Conservation (phyloP, 1,140 invertebrate species). For the Lepidurus arcticus region DNA sequence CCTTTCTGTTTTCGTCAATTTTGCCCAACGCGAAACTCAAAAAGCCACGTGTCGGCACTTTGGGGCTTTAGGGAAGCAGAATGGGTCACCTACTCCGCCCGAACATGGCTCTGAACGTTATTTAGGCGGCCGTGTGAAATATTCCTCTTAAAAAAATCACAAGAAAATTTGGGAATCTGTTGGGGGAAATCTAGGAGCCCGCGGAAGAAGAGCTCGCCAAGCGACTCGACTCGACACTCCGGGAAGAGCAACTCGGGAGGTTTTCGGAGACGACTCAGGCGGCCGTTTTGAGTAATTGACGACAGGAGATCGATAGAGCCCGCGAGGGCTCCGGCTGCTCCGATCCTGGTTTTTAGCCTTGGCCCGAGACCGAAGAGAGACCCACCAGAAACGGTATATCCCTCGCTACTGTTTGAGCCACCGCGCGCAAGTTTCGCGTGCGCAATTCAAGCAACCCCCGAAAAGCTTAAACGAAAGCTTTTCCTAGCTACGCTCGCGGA, state of each 20-base stretch:
- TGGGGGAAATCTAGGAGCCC: background rate
- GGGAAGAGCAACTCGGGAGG: conserved; percentile 12
- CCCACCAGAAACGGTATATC: background rate
- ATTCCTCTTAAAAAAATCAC: no score
- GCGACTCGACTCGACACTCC: background rate
- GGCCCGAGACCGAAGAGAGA: background rate
- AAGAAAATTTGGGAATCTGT: background rate
- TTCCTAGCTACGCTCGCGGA: background rate
- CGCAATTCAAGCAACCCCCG: background rate
- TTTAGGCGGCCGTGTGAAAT: background rate
- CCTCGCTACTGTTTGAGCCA: background rate
- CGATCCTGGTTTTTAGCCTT: conserved; percentile 14
- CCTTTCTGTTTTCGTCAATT: background rate
- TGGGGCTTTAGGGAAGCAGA: background rate
- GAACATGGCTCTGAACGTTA: background rate
- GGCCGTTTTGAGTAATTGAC: conserved; percentile 1
- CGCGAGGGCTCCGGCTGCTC: conserved; percentile 10
- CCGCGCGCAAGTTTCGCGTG: conserved; percentile 1
- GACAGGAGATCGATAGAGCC: conserved; percentile 17
- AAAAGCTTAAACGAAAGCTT: background rate
- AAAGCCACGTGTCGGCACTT: no score
- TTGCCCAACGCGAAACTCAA: no score
- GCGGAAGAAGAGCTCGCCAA: background rate
- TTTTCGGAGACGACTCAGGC: background rate
- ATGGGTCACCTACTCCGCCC: background rate